Evolutionary conservation across 2,888 invertebrate genomes (phyloP), one percentile per base, ranked within the genome.

Genomic region (Herminia tarsipennalis): DNA sequence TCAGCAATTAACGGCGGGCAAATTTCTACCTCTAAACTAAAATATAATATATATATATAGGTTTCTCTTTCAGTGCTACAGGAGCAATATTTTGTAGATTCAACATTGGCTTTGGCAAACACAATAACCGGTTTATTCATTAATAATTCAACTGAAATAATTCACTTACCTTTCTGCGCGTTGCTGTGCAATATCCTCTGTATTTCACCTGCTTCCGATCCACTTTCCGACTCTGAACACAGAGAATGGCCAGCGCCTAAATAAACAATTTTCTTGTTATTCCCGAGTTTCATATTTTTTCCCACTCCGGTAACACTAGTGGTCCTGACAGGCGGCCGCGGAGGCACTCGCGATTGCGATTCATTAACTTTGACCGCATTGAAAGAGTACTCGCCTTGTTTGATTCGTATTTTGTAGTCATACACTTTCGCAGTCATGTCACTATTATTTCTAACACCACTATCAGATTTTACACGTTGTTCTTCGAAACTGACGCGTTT

Each of bases 151-250:
- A 44, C 22, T 29, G 24, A 22, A 39, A 20, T 9, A 46, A 56
- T 42, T 22, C 5, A 39, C 80, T 72, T 66, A 81, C 81, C 78
- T 72, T 71, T 74, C 1, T 54, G 62, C 4, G 57, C 36, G 64
- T 81, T 78, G 58, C 70, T 81, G 56, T 85, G 88, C 70, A 93
- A 81, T 66, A 94, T 95, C 60, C 93, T 89, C 69, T 94, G 94
- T 46, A 95, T 93, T 82, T 95, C 95, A 2, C 94, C 94, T 24
- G 94, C 94, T 75, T 95, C 95, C 25, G 95, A 95, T 16, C 94
- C 95, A 71, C 94, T 94, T 76, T 95, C 95, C 50, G 94, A 94
- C 69, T 94, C 95, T 2, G 93, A 93, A 56, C 80, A 85, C 47
- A 81, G 37, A n/a, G 76, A 74, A 51, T 75, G 66, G 34, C 69